These are phyloP conservation scores for Condylura cristata DNA, from an alignment of 2,113 vertebrate species.

Conservation along the genomic window DNA sequence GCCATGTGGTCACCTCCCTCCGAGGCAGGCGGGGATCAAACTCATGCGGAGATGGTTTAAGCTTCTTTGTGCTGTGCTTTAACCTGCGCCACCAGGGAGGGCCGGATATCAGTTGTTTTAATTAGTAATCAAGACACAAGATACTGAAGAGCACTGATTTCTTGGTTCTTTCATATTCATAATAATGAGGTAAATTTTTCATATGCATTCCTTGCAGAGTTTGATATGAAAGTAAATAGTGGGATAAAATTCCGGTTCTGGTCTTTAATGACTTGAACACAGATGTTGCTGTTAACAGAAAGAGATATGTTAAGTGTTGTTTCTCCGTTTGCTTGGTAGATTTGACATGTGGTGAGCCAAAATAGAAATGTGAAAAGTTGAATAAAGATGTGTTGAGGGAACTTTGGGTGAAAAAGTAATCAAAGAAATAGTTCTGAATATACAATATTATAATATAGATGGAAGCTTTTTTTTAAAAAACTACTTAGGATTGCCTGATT, in stretches of 20 bases:
- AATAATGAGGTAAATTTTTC: neutral
- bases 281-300: slow-evolving; percentile 62
- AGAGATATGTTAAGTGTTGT: slow-evolving; percentile 49
- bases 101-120: slow-evolving; percentile 37
- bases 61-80: too few species aligned
- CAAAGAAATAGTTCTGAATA: slow-evolving; percentile 35
- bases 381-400: slow-evolving; percentile 55
- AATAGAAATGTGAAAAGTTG: slow-evolving; percentile 60
- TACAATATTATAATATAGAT: neutral
- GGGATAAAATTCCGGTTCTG: slow-evolving; percentile 18
- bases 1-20: too few species aligned
- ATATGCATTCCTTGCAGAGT: neutral
- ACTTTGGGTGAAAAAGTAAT: slow-evolving; percentile 48
- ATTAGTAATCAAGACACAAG: slow-evolving; percentile 42
- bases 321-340: slow-evolving; percentile 65
- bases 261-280: slow-evolving; percentile 35
- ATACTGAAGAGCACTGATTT: neutral
- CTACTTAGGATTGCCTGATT: slow-evolving; percentile 29
- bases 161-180: neutral
- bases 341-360: slow-evolving; percentile 62
- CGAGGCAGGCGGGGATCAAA: too few species aligned
- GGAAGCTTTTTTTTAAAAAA: neutral
- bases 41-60: too few species aligned
- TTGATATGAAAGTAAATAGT: slow-evolving; percentile 36
- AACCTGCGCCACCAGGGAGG: too few species aligned